Evolutionary conservation across 1,140 invertebrate species (phyloP).

Genomic region (Sweltsa coloradensis): DNA sequence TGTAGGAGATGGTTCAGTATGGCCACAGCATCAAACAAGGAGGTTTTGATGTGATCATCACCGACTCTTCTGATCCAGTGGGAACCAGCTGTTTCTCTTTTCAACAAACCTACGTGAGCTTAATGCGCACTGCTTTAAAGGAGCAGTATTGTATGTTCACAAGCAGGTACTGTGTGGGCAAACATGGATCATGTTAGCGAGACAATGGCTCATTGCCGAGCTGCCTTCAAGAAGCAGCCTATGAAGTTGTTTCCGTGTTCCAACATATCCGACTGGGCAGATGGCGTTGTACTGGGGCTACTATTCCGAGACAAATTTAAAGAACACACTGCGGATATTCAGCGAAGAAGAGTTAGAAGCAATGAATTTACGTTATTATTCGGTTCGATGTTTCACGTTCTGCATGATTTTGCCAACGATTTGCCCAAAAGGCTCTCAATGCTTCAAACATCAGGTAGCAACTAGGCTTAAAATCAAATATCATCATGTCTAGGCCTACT

Average conservation of each 20-base stretch:
- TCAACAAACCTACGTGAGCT: slow-evolving; percentile 76
- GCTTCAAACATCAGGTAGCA: neutral
- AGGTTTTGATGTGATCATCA: slow-evolving; percentile 95
- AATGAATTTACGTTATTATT: slow-evolving; percentile 79
- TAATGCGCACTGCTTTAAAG: slow-evolving; percentile 72
- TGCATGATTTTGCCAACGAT: slow-evolving; percentile 80
- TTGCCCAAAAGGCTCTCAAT: slow-evolving; percentile 49
- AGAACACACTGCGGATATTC: slow-evolving; percentile 53
- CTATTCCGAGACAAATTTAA: slow-evolving; percentile 58
- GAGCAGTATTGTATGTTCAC: slow-evolving; percentile 85
- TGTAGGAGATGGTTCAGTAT: slow-evolving; percentile 91
- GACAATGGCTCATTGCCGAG: slow-evolving; percentile 58
- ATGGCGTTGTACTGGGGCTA: slow-evolving; percentile 87
- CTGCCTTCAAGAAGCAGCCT: slow-evolving; percentile 62
- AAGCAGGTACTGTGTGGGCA: slow-evolving; percentile 86
- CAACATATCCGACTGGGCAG: slow-evolving; percentile 91
- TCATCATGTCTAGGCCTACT: too few species aligned
- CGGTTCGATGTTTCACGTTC: slow-evolving; percentile 63
- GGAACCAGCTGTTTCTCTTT: slow-evolving; percentile 54
- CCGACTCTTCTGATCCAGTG: slow-evolving; percentile 93
- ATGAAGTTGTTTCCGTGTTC: slow-evolving; percentile 74
- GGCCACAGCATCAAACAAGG: slow-evolving; percentile 73
- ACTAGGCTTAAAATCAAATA: too few species aligned
- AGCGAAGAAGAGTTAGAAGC: slow-evolving; percentile 49
- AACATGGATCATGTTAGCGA: slow-evolving; percentile 64